These are phyloP conservation scores for Eulimnadia texana DNA, from an alignment of 1,140 invertebrate genomes.

Conservation along the genomic window DNA sequence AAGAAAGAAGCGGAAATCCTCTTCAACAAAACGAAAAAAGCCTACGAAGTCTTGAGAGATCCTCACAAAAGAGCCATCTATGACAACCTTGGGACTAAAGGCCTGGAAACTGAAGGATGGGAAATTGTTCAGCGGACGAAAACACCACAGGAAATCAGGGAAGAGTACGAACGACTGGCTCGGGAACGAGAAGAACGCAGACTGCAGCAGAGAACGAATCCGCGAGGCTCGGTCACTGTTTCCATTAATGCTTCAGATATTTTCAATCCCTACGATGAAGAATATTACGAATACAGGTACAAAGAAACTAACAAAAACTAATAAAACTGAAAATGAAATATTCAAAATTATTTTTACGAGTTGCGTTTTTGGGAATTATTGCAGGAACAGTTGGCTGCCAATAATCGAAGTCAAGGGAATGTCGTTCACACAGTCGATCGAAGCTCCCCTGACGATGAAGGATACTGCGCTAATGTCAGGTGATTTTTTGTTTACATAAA, in stretches of 20 bases:
- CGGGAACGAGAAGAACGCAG: conserved; percentile 63
- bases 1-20: conserved; percentile 79
- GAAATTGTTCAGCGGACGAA: conserved; percentile 76
- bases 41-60: conserved; percentile 76
- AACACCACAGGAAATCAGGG: conserved; percentile 82
- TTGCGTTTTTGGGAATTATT: conserved; percentile 27
- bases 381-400: conserved; percentile 43
- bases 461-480: conserved; percentile 69
- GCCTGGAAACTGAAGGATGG: conserved; percentile 80
- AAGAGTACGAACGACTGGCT: conserved; percentile 78
- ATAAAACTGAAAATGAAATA: neutral
- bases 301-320: conserved; percentile 1
- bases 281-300: conserved; percentile 49
- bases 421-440: conserved; percentile 80
- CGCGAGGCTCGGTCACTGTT: conserved; percentile 68
- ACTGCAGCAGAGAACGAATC: conserved; percentile 76
- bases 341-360: conserved; percentile 7
- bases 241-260: conserved; percentile 85
- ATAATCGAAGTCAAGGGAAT: conserved; percentile 77
- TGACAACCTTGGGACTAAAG: conserved; percentile 58
- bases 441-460: conserved; percentile 70
- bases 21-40: conserved; percentile 81
- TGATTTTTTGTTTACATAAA: no score
- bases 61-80: conserved; percentile 64
- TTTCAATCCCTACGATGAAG: conserved; percentile 48